These are phyloP conservation scores for Petrolisthes cinctipes DNA, from an alignment of 2,888 invertebrate genomes.

Conservation along the genomic window DNA sequence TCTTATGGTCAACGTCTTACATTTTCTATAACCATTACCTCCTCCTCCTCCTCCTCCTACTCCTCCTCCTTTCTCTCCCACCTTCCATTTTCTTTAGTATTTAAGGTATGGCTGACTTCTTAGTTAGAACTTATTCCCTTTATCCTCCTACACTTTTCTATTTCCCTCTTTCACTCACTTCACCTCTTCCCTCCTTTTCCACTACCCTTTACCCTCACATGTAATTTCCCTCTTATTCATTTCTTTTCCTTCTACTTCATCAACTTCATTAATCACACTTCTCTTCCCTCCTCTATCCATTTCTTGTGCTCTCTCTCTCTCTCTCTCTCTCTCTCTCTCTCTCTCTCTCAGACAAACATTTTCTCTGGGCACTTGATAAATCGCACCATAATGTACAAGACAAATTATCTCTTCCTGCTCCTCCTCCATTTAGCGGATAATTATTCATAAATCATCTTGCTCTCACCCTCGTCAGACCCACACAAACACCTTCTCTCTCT, in stretches of 20 bases:
- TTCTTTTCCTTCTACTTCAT: neutral
- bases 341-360: neutral
- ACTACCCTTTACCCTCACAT: neutral
- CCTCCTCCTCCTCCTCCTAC: neutral
- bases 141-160: neutral
- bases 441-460: slow-evolving; percentile 1
- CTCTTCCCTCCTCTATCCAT: neutral
- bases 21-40: neutral
- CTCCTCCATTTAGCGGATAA: neutral
- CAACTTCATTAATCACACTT: neutral
- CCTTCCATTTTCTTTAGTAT: neutral
- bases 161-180: neutral
- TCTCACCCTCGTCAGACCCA: neutral
- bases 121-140: neutral
- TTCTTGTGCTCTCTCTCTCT: neutral
- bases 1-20: too few species aligned
- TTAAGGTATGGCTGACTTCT: neutral
- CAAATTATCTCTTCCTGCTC: slow-evolving; percentile 3
- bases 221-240: neutral
- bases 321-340: slow-evolving; percentile 6
- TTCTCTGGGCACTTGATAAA: neutral
- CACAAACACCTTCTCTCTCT: too few species aligned
- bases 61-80: neutral
- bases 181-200: neutral
- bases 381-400: slow-evolving; percentile 10